Evolutionary conservation across 2,113 vertebrate genomes (phyloP).

Genomic region (Neolamprologus longior): DNA sequence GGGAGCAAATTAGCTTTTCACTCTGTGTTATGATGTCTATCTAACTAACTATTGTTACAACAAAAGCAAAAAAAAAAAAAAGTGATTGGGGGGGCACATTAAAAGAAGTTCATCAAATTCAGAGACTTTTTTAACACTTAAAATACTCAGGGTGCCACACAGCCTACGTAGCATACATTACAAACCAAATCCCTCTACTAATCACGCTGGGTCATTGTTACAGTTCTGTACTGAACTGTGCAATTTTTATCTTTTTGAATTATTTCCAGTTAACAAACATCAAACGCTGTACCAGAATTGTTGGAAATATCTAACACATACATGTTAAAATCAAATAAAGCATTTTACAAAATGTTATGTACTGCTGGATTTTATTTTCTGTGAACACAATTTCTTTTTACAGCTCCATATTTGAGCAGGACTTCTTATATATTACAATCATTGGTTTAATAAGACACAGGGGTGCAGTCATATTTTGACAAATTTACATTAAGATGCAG

Average conservation of each 20-base stretch:
- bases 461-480: background rate
- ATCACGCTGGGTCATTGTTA: background rate
- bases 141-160: background rate
- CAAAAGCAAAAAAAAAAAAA: background rate
- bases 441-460: background rate
- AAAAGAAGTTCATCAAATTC: too few relatives aligned
- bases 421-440: background rate
- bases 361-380: slow-evolving; percentile 54
- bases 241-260: background rate
- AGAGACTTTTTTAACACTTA: background rate
- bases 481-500: background rate
- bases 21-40: background rate
- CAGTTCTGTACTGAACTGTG: accelerated
- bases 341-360: background rate
- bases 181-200: accelerated
- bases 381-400: background rate
- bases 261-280: background rate
- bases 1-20: background rate
- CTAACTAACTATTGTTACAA: background rate
- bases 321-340: slow-evolving; percentile 8
- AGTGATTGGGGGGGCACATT: background rate
- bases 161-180: background rate
- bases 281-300: background rate
- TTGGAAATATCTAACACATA: background rate
- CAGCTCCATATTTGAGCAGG: background rate